Base-by-base conservation (phyloP, 2,888 invertebrate genomes). In the Augiades crinisus region DNA sequence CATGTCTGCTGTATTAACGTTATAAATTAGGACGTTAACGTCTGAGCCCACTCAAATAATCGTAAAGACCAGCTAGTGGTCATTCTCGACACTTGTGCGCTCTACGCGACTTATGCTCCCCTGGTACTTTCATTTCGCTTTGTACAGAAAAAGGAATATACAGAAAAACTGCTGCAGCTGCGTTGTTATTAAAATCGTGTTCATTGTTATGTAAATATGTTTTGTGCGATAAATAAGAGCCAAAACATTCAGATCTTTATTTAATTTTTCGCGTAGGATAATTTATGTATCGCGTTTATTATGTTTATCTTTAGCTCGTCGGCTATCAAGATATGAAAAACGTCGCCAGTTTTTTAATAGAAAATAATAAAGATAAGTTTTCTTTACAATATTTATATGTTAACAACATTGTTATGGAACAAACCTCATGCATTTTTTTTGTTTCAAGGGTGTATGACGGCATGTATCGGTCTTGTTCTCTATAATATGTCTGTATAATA, bases 11-110 rank as follows among this genome's bases (percentile, higher is more conserved):
- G 81, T 86, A 87, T 87, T 86, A 87, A 83, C 75, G 85, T 85
- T 86, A 87, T 88, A 88, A 88, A 88, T 88, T 81, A 86, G 86
- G 79, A 85, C 74, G 81, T 88, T 80, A 85, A 70, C 71, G 78
- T 67, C 70, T 65, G 68, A 64, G 73, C 70, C 78, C 82, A 83
- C 82, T 82, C 80, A 82, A 85, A 86, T 87, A 88, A 86, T 81
- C 81, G 79, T 86, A 85, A 83, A 81, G 70, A 72, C 72, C 58
- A 60, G 63, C 65, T 70, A 72, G 70, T 72, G 81, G 79, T 78
- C 81, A 77, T 87, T 78, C 64, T 57, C 67, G 67, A 69, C 86
- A 86, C 86, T 85, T 83, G 87, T 63, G 73, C 64, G 36, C 40
- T 50, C 43, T 36, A 50, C 34, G 53, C 62, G 59, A 70, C 73